phyloP scores from a whole-genome alignment of 1,140 invertebrate species.

The Trachymyrmex cornetzi region DNA sequence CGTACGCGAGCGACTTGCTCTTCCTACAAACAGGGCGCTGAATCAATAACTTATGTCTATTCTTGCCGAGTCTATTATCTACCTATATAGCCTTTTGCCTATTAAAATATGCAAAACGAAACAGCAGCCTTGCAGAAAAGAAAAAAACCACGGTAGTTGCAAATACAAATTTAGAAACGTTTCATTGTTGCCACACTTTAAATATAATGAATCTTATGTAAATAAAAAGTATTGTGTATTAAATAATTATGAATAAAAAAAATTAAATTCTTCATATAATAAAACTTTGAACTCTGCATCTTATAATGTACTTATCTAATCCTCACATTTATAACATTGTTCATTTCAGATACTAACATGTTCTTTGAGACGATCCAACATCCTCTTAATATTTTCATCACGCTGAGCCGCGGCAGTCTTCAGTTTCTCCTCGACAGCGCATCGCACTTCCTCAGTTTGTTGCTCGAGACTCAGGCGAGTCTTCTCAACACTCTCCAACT shows the following conservation, averaged over 20 bases:
- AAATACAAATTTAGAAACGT: not conserved
- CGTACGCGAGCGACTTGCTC: constrained; percentile 91
- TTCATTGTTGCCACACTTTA: not conserved
- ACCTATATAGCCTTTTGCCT: constrained; percentile 1
- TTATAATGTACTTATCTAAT: not conserved
- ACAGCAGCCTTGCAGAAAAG: constrained; percentile 22
- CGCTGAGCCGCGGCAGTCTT: constrained; percentile 93
- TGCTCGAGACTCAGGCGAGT: constrained; percentile 93
- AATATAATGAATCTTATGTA: not conserved
- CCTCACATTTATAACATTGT: not conserved
- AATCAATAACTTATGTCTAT: constrained; percentile 55
- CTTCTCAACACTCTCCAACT: constrained; percentile 94
- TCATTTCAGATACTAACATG: constrained; percentile 90
- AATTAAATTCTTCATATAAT: not conserved
- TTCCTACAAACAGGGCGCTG: constrained; percentile 87
- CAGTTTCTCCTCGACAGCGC: constrained; percentile 94
- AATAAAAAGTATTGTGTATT: not conserved
- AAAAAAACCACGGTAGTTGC: constrained; percentile 31
- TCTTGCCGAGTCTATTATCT: constrained; percentile 34
- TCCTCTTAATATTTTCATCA: constrained; percentile 95
- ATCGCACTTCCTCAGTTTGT: constrained; percentile 93
- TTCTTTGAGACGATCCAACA: constrained; percentile 95
- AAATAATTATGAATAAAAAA: constrained; percentile 5
- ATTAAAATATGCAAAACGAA: constrained; percentile 55
- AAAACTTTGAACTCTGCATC: not conserved